phyloP scores from a whole-genome alignment of 2,113 vertebrate species.

The Pica pica region DNA sequence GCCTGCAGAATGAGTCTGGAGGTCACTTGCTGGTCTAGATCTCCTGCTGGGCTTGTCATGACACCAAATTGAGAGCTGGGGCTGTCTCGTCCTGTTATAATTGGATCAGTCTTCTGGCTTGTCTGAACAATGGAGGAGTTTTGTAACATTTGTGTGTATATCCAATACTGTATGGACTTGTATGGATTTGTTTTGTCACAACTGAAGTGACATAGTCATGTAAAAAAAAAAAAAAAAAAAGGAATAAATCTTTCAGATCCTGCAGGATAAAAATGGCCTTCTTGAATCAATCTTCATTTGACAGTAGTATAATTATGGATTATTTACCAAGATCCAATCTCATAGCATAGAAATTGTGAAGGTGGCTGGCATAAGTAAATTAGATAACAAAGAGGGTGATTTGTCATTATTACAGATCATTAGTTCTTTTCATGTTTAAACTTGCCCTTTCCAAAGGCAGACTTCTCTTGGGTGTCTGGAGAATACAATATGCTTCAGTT shows the following conservation, averaged over 20 bases:
- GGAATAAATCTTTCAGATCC: slow-evolving; percentile 12
- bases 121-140: neutral
- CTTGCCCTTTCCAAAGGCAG: slow-evolving; percentile 20
- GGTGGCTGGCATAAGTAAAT: slow-evolving; percentile 32
- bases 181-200: neutral
- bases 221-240: neutral
- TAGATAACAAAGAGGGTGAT: slow-evolving; percentile 41
- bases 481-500: neutral
- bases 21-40: neutral
- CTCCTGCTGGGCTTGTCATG: neutral
- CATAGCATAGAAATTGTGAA: neutral
- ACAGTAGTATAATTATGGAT: slow-evolving; percentile 29
- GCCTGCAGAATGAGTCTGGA: slow-evolving; percentile 5
- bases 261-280: slow-evolving; percentile 8
- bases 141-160: neutral
- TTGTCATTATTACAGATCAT: slow-evolving; percentile 59
- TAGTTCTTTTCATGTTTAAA: slow-evolving; percentile 49
- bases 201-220: neutral
- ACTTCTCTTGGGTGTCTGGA: neutral
- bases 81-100: neutral
- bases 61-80: neutral
- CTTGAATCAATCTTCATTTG: slow-evolving; percentile 48
- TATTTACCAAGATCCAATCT: slow-evolving; percentile 53
- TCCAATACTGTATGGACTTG: neutral
- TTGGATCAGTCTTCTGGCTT: neutral